Base-by-base conservation (phyloP, 2,888 invertebrate genomes). In the Automeris io region DNA sequence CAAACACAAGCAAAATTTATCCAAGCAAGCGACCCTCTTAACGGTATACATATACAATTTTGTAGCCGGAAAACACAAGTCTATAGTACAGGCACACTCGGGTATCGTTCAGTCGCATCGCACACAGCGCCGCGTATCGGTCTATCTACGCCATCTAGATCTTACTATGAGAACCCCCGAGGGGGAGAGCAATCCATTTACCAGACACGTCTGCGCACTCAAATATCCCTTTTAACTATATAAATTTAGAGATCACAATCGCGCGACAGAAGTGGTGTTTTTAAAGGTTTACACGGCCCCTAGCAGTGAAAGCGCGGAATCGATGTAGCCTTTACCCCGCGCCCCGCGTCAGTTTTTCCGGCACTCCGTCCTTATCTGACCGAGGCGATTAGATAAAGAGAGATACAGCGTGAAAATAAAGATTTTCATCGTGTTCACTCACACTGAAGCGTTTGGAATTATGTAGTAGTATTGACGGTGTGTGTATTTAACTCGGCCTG, bases 371-470 rank as follows among this genome's bases (percentile, higher is more conserved):
- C 85, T 86, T 86, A 86, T 86, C 85, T 76, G 82, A 76, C 83
- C 71, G 70, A 57, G 57, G 78, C 80, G 85, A 86, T 86, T 86
- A 86, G 85, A 86, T 86, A 86, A 86, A 82, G 86, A 86, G 78
- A 86, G 86, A 86, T 86, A 86, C 80, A 86, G 85, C 85, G 85
- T 86, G 83, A 86, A 86, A 86, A 86, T 86, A 86, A 86, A 86
- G 86, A 86, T 86, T 86, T 86, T 86, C 86, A 86, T 85, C 86
- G 86, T 85, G 85, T 85, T 81, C 82, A 85, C 86, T 71, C 82
- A 83, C 85, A 85, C 83, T 66, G 60, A 46, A 59, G 56, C 61
- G 70, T 70, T 74, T 76, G 73, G 69, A 73, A 73, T 59, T 61
- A 71, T 73, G 66, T 67, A 69, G 75, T 60, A 59, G 66, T 67